phyloP scores from a whole-genome alignment of 2,113 vertebrate species.

The Ptychochromis oligacanthus region DNA sequence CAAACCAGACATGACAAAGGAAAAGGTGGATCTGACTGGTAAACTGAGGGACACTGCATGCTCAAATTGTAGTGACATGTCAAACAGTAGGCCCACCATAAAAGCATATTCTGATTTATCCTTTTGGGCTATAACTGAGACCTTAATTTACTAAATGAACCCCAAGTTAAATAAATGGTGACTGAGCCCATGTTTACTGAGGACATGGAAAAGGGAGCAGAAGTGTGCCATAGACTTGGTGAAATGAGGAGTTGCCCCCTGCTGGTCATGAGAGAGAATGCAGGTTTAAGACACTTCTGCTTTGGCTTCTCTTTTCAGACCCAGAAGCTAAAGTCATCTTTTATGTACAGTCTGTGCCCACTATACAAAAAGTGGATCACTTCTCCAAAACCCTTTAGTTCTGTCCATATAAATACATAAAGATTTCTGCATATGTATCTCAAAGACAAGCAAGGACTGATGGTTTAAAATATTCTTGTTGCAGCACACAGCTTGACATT shows the following conservation, averaged over 20 bases:
- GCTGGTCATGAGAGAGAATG: too few relatives aligned
- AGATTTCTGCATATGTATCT: not conserved
- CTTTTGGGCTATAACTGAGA: not conserved
- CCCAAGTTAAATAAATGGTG: not conserved
- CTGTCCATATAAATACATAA: not conserved
- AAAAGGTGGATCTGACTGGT: not conserved
- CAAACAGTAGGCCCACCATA: not conserved
- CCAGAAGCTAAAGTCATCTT: not conserved
- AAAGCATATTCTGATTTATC: not conserved
- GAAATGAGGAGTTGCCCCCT: too few relatives aligned
- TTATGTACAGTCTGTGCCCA: not conserved
- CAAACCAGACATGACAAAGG: not conserved
- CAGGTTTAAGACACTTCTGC: too few relatives aligned
- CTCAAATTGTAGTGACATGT: not conserved
- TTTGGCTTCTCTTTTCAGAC: not conserved
- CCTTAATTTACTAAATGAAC: not conserved
- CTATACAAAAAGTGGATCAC: not conserved
- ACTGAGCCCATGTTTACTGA: not conserved
- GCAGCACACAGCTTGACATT: not conserved
- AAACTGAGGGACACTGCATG: not conserved
- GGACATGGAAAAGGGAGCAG: too few relatives aligned
- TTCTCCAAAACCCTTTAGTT: not conserved
- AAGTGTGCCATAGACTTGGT: too few relatives aligned
- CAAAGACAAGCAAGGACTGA: not conserved
- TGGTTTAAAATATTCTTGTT: conserved; percentile 7